These are phyloP conservation scores for Coturnix japonica DNA, from an alignment of 2,113 vertebrate genomes.

Conservation along the genomic window DNA sequence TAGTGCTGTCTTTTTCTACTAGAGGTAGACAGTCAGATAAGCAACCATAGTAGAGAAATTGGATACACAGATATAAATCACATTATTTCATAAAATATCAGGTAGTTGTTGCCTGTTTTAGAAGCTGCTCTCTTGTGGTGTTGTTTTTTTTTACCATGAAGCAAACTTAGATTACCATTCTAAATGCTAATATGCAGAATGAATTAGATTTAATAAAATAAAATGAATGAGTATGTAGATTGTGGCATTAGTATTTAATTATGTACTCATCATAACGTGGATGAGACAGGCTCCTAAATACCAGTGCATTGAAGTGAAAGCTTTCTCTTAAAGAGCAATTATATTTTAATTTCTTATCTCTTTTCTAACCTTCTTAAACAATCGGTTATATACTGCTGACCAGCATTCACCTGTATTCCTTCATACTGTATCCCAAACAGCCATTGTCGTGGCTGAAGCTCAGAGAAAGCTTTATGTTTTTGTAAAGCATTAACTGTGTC, in stretches of 20 bases:
- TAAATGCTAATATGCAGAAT: conserved; percentile 13
- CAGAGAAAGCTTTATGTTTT: background rate
- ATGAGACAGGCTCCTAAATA: conserved; percentile 30
- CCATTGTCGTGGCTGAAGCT: background rate
- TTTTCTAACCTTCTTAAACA: conserved; percentile 30
- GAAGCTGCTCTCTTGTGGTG: background rate
- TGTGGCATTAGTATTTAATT: conserved; percentile 60
- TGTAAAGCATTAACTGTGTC: background rate
- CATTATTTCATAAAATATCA: background rate
- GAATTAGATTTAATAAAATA: conserved; percentile 32
- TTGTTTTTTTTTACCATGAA: background rate
- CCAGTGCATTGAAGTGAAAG: background rate
- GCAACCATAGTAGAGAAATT: accelerated
- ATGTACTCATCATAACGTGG: background rate
- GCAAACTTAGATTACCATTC: conserved; percentile 2
- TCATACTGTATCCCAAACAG: background rate
- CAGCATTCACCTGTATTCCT: background rate
- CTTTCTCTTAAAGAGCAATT: background rate
- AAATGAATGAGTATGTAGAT: conserved; percentile 50
- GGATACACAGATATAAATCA: background rate
- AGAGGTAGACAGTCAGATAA: background rate
- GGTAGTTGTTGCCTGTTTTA: background rate
- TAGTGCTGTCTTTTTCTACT: background rate
- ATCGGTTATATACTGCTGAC: conserved; percentile 4
- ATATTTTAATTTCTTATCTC: conserved; percentile 20